phyloP scores from a whole-genome alignment of 2,888 invertebrate genomes.

The Proisotoma minuta region DNA sequence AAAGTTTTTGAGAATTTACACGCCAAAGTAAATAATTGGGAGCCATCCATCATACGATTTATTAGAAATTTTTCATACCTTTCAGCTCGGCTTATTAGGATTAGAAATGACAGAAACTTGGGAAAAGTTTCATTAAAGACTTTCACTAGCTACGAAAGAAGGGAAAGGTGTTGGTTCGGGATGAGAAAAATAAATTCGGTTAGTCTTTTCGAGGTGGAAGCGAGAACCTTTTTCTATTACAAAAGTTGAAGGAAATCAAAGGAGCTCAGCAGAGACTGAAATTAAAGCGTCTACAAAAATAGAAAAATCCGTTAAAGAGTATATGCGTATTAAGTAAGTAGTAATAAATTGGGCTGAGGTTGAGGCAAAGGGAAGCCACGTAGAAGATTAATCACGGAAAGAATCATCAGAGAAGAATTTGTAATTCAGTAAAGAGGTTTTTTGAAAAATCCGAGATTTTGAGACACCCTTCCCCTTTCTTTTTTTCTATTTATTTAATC shows the following conservation, averaged over 20 bases:
- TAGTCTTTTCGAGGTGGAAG: slow-evolving; percentile 1
- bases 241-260: not conserved
- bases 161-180: not conserved
- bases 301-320: not conserved
- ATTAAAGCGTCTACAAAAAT: not conserved
- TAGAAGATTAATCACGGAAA: slow-evolving; percentile 12
- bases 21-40: slow-evolving; percentile 15
- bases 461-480: slow-evolving; percentile 13
- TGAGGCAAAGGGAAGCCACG: slow-evolving; percentile 1
- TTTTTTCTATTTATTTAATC: slow-evolving; percentile 6
- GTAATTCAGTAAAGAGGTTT: slow-evolving; percentile 10
- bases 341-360: not conserved
- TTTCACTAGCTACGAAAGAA: slow-evolving; percentile 1
- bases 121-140: slow-evolving; percentile 16
- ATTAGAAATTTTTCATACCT: slow-evolving; percentile 18
- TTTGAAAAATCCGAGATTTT: slow-evolving; percentile 10
- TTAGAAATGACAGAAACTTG: slow-evolving; percentile 10
- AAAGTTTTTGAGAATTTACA: slow-evolving; percentile 12
- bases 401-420: slow-evolving; percentile 16
- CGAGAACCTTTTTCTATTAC: not conserved
- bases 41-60: slow-evolving; percentile 16
- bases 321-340: not conserved
- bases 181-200: slow-evolving; percentile 1
- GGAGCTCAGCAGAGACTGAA: not conserved
- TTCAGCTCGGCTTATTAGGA: slow-evolving; percentile 14